These are phyloP conservation scores for Ichneumoninae sp. DNA, from an alignment of 2,888 invertebrate genomes.

Conservation along the genomic window DNA sequence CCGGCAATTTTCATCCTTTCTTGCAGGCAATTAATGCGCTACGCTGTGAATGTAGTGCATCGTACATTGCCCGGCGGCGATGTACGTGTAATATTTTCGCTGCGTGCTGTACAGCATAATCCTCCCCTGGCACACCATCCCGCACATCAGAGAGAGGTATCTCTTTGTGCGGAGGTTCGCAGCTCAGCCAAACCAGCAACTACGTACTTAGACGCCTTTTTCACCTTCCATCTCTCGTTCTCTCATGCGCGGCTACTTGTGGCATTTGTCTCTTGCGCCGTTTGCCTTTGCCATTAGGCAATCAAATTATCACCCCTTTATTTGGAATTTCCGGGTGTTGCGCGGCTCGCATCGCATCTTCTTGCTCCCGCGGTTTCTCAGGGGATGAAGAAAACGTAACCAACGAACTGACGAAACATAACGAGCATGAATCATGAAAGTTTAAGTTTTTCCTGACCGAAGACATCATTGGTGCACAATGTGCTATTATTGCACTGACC, in stretches of 20 bases:
- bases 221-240: constrained; percentile 48
- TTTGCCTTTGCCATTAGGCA: constrained; percentile 74
- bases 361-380: neutral
- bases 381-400: neutral
- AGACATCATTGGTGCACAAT: neutral
- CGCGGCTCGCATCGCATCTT: neutral
- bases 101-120: constrained; percentile 15
- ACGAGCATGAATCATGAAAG: neutral
- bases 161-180: constrained; percentile 7
- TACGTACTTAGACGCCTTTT: constrained; percentile 56
- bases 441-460: neutral
- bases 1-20: constrained; percentile 54
- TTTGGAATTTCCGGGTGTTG: neutral
- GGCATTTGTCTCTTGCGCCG: constrained; percentile 26
- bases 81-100: constrained; percentile 1
- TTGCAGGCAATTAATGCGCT: constrained; percentile 60
- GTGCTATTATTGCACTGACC: neutral
- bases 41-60: constrained; percentile 33
- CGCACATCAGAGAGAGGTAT: constrained; percentile 11
- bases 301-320: constrained; percentile 73
- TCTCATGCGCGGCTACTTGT: neutral
- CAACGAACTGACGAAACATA: neutral
- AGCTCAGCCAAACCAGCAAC: constrained; percentile 1
- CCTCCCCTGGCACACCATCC: neutral
- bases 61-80: neutral